Evolutionary conservation across 92 coral and sea anemone species (phyloP).

Genomic region (Epizoanthus scotinus): DNA sequence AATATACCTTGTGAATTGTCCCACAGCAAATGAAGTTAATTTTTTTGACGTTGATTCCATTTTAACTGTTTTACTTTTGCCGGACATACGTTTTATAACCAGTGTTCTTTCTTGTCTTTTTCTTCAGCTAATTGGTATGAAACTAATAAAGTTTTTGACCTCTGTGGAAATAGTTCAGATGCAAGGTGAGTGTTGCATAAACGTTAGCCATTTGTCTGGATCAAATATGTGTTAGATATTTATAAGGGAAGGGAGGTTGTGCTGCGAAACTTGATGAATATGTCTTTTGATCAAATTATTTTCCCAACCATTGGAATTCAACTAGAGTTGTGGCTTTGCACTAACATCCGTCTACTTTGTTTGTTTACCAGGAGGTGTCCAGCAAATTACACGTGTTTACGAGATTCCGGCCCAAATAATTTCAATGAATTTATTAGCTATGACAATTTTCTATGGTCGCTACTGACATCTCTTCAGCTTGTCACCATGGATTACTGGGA

Average conservation of each 20-base stretch:
- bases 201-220: too few species aligned
- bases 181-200: slow-evolving; percentile 52
- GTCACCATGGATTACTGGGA: slow-evolving; percentile 99
- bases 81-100: too few species aligned
- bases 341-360: not conserved
- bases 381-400: slow-evolving; percentile 71
- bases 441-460: slow-evolving; percentile 87
- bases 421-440: slow-evolving; percentile 77
- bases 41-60: too few species aligned
- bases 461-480: slow-evolving; percentile 88
- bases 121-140: not conserved
- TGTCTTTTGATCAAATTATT: too few species aligned
- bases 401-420: slow-evolving; percentile 79
- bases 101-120: not conserved
- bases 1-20: too few species aligned
- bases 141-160: slow-evolving; percentile 42
- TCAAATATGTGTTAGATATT: too few species aligned
- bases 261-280: too few species aligned
- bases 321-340: too few species aligned
- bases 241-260: too few species aligned
- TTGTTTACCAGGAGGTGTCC: slow-evolving; percentile 67
- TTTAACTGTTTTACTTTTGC: too few species aligned
- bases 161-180: slow-evolving; percentile 65
- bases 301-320: too few species aligned
- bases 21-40: too few species aligned